Percentiles rank a stretch among this genome's conserved stretches.
These are phyloP conservation scores for Pseudeuparius sepicola DNA, from an alignment of 2,888 invertebrate genomes.

Conservation along the genomic window DNA sequence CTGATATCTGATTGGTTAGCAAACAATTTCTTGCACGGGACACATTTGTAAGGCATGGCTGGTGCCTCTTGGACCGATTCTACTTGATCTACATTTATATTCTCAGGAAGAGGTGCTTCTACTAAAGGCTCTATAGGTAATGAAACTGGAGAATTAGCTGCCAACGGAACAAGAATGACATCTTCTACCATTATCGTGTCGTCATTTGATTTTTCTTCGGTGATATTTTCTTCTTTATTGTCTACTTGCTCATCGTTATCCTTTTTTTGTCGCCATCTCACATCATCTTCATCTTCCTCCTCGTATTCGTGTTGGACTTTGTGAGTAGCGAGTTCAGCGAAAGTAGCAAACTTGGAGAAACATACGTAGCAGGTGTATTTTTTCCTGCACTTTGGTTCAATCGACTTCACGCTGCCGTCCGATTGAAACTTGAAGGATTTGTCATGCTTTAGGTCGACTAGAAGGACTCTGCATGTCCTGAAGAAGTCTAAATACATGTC, in stretches of 20 bases:
- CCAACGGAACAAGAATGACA: neutral
- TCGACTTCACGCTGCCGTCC: too few relatives aligned
- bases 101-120: neutral
- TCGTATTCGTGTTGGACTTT: slow-evolving; percentile 17
- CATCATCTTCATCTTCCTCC: slow-evolving; percentile 10
- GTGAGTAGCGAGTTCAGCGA: slow-evolving; percentile 17
- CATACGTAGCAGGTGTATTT: slow-evolving; percentile 23
- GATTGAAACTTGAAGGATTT: slow-evolving; percentile 1
- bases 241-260: neutral
- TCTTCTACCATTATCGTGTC: neutral
- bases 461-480: slow-evolving; percentile 10
- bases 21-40: slow-evolving; percentile 23
- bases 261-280: neutral
- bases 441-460: slow-evolving; percentile 12
- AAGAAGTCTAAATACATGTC: too few relatives aligned
- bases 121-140: too few relatives aligned
- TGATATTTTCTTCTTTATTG: neutral
- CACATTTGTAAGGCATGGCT: slow-evolving; percentile 23
- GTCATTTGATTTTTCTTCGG: neutral
- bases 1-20: slow-evolving; percentile 21
- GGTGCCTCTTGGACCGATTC: slow-evolving; percentile 5
- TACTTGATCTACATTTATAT: slow-evolving; percentile 5
- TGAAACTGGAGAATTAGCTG: neutral
- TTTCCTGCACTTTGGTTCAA: slow-evolving; percentile 15
- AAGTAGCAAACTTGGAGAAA: slow-evolving; percentile 19